These are phyloP conservation scores for Sebastes diaconus DNA, from an alignment of 2,797 vertebrate species.

Conservation along the genomic window DNA sequence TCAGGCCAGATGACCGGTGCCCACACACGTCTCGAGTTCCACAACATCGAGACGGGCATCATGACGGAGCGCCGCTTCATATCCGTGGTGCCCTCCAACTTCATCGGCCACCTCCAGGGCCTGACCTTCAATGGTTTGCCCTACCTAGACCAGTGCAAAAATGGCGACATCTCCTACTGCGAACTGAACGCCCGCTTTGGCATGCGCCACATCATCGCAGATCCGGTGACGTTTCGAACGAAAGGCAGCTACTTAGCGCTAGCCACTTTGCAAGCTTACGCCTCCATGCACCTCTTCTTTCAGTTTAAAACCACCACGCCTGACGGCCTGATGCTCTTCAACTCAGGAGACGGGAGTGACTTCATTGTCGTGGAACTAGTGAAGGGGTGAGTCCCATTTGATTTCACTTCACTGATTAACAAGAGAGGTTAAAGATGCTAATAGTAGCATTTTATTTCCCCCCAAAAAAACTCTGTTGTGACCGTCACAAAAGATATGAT, in stretches of 20 bases:
- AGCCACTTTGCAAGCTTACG: conserved; percentile 91
- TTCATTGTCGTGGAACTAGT: conserved; percentile 96
- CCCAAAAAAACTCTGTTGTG: background rate
- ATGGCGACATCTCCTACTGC: conserved; percentile 94
- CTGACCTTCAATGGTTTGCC: conserved; percentile 90
- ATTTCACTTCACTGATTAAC: background rate
- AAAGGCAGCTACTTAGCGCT: conserved; percentile 91
- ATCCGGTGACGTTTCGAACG: conserved; percentile 92
- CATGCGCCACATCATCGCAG: conserved; percentile 91
- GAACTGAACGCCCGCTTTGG: conserved; percentile 95
- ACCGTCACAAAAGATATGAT: background rate
- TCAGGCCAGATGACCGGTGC: conserved; percentile 94
- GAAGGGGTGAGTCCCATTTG: conserved; percentile 87
- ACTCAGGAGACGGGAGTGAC: conserved; percentile 93
- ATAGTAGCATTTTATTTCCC: background rate
- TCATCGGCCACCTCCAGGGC: conserved; percentile 93
- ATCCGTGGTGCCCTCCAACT: conserved; percentile 93
- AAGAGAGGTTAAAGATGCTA: background rate
- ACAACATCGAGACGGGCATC: conserved; percentile 96
- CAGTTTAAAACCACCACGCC: conserved; percentile 95
- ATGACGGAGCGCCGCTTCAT: conserved; percentile 95
- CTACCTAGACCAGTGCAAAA: conserved; percentile 95
- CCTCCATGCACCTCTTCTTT: conserved; percentile 97
- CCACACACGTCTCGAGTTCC: conserved; percentile 92
- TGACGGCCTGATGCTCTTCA: conserved; percentile 94